A percentile compares a stretch with the other conserved stretches of the same genome.
These are phyloP conservation scores for Scytalopus superciliaris DNA, from an alignment of 2,113 vertebrate species.

Conservation along the genomic window DNA sequence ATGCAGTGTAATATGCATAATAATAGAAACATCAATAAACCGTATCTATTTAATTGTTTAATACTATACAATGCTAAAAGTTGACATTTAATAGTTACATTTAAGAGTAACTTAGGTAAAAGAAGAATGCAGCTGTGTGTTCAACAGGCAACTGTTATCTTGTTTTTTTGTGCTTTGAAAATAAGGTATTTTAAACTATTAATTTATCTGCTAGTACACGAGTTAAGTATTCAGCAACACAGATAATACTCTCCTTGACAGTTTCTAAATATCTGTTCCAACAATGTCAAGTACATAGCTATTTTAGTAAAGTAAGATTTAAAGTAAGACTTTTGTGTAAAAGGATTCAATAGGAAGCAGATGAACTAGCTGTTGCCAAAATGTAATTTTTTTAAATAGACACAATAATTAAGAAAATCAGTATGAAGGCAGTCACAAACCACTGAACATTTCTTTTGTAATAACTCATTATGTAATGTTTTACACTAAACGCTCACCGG, in stretches of 20 bases:
- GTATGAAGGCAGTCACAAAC: background rate
- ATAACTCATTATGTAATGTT: background rate
- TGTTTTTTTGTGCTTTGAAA: background rate
- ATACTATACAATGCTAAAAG: background rate
- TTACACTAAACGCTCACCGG: background rate
- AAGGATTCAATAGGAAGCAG: background rate
- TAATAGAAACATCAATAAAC: background rate
- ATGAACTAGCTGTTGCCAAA: background rate
- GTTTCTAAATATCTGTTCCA: background rate
- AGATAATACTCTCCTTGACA: background rate
- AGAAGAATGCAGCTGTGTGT: background rate
- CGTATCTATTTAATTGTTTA: background rate
- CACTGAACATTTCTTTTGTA: background rate
- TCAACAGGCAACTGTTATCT: background rate
- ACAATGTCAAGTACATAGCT: background rate
- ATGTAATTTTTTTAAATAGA: background rate
- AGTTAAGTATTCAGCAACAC: background rate
- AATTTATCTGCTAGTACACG: background rate
- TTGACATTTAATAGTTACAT: background rate
- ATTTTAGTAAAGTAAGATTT: background rate
- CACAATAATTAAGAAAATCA: conserved; percentile 20
- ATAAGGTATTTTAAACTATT: background rate
- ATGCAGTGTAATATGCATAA: background rate
- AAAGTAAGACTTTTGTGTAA: background rate
- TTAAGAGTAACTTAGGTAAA: background rate